Conservation (phyloP, 2,113 vertebrate genomes). For the Microcebus ravelobensis region DNA sequence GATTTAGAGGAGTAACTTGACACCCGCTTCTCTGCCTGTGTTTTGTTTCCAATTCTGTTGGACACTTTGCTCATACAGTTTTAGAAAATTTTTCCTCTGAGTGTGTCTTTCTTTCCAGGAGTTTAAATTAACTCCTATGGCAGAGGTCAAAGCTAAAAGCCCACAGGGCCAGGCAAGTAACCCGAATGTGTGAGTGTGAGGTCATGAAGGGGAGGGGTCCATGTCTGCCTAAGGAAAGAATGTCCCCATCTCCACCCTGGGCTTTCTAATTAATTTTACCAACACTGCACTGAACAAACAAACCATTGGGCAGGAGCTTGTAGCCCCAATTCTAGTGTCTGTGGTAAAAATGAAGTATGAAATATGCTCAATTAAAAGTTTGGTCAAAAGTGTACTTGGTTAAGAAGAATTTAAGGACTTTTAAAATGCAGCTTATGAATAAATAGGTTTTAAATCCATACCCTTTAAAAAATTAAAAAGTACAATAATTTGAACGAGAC, state of each 20-base stretch:
- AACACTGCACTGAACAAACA: background rate
- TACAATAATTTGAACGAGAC: conserved; percentile 24
- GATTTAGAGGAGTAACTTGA: background rate
- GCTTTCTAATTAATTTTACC: background rate
- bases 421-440: background rate
- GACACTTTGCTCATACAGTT: background rate
- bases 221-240: background rate
- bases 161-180: too few relatives aligned
- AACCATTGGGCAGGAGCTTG: background rate
- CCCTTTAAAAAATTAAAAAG: background rate
- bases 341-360: background rate
- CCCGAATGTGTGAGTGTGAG: background rate
- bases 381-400: background rate
- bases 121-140: background rate
- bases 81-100: background rate
- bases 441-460: background rate
- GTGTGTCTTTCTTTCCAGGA: background rate
- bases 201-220: too few relatives aligned
- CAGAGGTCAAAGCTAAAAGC: background rate
- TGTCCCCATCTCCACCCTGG: fast-evolving
- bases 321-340: background rate
- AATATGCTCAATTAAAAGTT: background rate
- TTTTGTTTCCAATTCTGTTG: background rate
- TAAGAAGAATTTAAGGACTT: background rate
- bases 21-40: too few relatives aligned